Conservation (phyloP, 2,113 vertebrate genomes). For the Myrmecophaga tridactyla region DNA sequence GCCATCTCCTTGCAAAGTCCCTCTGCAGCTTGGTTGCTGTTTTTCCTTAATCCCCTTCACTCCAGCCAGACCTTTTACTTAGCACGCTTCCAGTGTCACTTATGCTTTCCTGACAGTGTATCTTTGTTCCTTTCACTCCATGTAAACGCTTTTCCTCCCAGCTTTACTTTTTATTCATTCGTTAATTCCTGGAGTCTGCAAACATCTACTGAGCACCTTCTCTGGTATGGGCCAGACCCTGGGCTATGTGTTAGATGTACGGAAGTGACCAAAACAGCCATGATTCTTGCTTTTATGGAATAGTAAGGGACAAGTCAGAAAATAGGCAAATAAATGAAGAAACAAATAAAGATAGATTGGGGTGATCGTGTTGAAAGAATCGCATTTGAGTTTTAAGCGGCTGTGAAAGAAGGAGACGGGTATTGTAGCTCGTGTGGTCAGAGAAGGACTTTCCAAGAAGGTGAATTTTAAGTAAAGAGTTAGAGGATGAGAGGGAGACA, state of each 20-base stretch:
- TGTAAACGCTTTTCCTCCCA: neutral
- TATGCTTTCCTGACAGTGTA: neutral
- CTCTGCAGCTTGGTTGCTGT: accelerated
- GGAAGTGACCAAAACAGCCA: neutral
- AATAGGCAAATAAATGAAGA: neutral
- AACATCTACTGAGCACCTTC: neutral
- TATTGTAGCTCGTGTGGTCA: neutral
- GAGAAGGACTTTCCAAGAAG: neutral
- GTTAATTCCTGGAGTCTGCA: neutral
- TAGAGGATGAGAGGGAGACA: neutral
- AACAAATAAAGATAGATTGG: neutral
- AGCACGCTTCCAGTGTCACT: accelerated
- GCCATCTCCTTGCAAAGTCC: neutral
- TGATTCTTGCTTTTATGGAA: neutral
- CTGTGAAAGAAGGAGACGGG: neutral
- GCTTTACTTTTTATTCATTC: neutral
- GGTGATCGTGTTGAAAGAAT: neutral
- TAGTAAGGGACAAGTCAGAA: neutral
- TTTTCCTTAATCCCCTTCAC: neutral
- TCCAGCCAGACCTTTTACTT: neutral
- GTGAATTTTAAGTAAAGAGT: neutral
- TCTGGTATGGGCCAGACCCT: neutral
- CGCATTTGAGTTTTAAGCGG: neutral
- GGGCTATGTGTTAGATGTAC: neutral
- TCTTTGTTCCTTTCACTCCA: neutral